Base-by-base conservation (phyloP, 2,113 vertebrate species). In the Mobula hypostoma region DNA sequence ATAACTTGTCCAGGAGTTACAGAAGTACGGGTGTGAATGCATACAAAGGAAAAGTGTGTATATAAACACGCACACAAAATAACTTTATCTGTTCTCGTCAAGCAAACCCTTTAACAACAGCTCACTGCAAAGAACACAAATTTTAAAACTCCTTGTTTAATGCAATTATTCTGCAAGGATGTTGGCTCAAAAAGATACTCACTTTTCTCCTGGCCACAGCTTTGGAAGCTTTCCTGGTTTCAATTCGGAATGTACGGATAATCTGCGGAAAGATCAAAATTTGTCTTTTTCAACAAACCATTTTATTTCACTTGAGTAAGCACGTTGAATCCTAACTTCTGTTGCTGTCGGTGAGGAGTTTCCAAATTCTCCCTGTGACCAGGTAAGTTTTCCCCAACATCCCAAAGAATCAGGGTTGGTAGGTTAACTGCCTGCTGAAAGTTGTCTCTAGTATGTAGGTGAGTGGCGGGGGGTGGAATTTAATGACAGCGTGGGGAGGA, bases 181-280 rank as follows among this genome's bases (percentile, higher is more conserved):
- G 2, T 36, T 79, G 2, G n/a, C 61, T 66, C 58, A 12, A n/a
- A 29, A 15, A 11, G 58, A 32, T 14, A 78, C 96, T 96, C 92
- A 98, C 98, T 98, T 99, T 99, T 95, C 98, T 97, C 66, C 98
- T 97, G 0, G 98, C 98, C 85, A 99, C 98, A 5, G 98, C 98
- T 96, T 99, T 99, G 0, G 98, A 99, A 0, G 98, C 98, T 95
- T 99, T 99, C 58, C 98, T 97, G 0, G 97, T 99, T 95, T 99
- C 98, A 0, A 99, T 98, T 94, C 98, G 98, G 96, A 99, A 98
- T 2, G 98, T 99, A 4, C 98, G 97, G 83, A 99, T 95, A 94
- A 99, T 99, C 98, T 99, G 95, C 0, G 63, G n/a, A 90, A 36
- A 2, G 2, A 94, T 70, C 1, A 74, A 27, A 0, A 8, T 90